Evolutionary conservation across 2,888 invertebrate species (phyloP).

Genomic region (Achlya flavicornis): DNA sequence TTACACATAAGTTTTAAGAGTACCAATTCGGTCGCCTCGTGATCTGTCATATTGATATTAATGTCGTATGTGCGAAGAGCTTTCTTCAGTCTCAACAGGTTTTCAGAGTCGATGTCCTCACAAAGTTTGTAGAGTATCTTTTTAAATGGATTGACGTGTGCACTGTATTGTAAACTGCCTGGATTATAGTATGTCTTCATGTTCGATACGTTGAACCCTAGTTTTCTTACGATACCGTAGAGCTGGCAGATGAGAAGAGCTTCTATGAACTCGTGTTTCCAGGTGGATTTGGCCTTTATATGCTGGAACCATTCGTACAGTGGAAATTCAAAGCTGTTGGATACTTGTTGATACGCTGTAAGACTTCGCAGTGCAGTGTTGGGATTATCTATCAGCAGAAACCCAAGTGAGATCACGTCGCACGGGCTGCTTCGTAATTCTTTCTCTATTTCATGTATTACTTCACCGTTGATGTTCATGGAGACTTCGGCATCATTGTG

Average conservation of each 20-base stretch:
- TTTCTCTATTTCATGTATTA: slow-evolving; percentile 65
- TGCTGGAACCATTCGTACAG: slow-evolving; percentile 69
- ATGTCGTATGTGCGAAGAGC: slow-evolving; percentile 58
- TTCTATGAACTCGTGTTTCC: slow-evolving; percentile 73
- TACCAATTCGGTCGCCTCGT: slow-evolving; percentile 65
- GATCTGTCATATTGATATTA: slow-evolving; percentile 59
- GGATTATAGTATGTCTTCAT: slow-evolving; percentile 59
- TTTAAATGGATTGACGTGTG: slow-evolving; percentile 65
- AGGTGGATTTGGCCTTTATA: slow-evolving; percentile 55
- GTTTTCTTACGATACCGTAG: slow-evolving; percentile 61
- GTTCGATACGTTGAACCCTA: slow-evolving; percentile 59
- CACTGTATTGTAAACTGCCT: slow-evolving; percentile 45
- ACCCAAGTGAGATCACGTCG: slow-evolving; percentile 71
- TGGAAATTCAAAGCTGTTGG: slow-evolving; percentile 25
- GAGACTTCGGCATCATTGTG: neutral
- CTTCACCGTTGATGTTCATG: slow-evolving; percentile 31
- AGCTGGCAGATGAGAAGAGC: slow-evolving; percentile 69
- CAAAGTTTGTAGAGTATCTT: slow-evolving; percentile 69
- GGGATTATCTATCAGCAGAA: slow-evolving; percentile 69
- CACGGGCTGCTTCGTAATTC: slow-evolving; percentile 58
- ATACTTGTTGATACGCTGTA: slow-evolving; percentile 61
- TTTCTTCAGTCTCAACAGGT: slow-evolving; percentile 59
- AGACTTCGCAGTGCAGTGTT: slow-evolving; percentile 70
- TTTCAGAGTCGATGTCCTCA: slow-evolving; percentile 61
- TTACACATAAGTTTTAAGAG: slow-evolving; percentile 68